These are phyloP conservation scores for Steinernema feltiae DNA, from an alignment of 1,140 invertebrate species.

Conservation along the genomic window DNA sequence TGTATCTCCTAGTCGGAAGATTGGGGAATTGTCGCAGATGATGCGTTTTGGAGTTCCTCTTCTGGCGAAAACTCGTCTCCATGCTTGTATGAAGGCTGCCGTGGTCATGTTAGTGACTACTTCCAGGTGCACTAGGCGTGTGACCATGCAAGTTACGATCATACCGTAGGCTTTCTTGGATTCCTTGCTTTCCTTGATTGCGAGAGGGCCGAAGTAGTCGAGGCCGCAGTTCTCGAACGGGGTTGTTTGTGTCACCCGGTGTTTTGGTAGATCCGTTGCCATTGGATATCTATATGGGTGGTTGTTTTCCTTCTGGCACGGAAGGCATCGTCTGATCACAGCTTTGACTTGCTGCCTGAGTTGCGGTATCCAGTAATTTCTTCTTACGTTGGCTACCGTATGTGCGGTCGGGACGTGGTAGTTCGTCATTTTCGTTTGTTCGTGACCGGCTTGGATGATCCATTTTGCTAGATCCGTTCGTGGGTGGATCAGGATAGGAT, in stretches of 20 bases:
- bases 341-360: neutral
- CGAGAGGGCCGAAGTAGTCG: constrained; percentile 22
- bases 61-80: neutral
- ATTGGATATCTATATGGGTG: neutral
- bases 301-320: neutral
- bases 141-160: constrained; percentile 18
- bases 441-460: neutral
- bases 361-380: neutral
- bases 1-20: neutral
- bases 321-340: neutral
- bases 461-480: neutral
- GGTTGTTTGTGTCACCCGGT: neutral
- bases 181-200: neutral
- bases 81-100: neutral
- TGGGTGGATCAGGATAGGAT: constrained; percentile 5
- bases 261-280: neutral
- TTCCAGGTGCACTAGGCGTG: constrained; percentile 19
- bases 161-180: neutral
- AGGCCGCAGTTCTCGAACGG: constrained; percentile 4
- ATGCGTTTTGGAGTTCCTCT: constrained; percentile 9
- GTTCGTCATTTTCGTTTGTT: neutral
- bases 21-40: constrained; percentile 12
- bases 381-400: neutral
- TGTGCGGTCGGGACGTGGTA: neutral
- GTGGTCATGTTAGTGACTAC: neutral